Conservation (phyloP, 35 echinoderm and acorn worm genomes). For the Lytechinus pictus region DNA sequence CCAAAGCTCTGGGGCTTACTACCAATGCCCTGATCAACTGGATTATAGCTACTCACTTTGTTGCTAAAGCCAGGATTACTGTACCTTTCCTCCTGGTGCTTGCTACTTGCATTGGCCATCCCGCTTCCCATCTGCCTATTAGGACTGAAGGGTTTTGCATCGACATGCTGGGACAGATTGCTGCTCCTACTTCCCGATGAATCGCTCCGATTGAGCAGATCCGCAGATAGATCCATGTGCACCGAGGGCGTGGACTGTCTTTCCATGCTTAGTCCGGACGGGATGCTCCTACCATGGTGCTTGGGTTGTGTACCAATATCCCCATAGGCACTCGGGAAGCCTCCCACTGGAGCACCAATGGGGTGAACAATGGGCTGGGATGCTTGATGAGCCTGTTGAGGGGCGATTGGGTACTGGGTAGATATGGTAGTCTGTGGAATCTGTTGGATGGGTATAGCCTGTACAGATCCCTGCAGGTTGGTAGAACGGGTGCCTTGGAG, state of each 20-base stretch:
- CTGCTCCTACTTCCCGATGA: constrained; percentile 57
- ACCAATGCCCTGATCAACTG: neutral
- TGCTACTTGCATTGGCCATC: constrained; percentile 52
- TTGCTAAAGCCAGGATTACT: constrained; percentile 40
- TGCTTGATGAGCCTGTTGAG: neutral
- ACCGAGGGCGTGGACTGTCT: constrained; percentile 40
- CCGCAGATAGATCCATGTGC: constrained; percentile 20
- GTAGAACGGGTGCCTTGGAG: constrained; percentile 48
- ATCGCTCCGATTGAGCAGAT: constrained; percentile 35
- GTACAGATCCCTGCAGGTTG: constrained; percentile 46
- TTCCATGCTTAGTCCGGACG: neutral
- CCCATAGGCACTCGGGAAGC: constrained; percentile 9
- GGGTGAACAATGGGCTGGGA: constrained; percentile 32
- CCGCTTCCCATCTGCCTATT: constrained; percentile 60
- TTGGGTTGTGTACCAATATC: constrained; percentile 31
- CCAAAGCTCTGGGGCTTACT: constrained; percentile 49
- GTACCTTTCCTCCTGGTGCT: constrained; percentile 29
- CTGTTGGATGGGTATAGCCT: constrained; percentile 54
- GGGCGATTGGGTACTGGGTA: constrained; percentile 31
- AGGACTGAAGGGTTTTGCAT: constrained; percentile 90
- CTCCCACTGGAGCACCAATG: constrained; percentile 39
- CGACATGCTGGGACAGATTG: constrained; percentile 82
- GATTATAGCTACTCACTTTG: constrained; percentile 45
- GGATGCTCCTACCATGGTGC: constrained; percentile 44
- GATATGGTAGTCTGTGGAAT: constrained; percentile 32